Evolutionary conservation across 2,797 vertebrate species (phyloP).

Genomic region (Manis crassicaudata): DNA sequence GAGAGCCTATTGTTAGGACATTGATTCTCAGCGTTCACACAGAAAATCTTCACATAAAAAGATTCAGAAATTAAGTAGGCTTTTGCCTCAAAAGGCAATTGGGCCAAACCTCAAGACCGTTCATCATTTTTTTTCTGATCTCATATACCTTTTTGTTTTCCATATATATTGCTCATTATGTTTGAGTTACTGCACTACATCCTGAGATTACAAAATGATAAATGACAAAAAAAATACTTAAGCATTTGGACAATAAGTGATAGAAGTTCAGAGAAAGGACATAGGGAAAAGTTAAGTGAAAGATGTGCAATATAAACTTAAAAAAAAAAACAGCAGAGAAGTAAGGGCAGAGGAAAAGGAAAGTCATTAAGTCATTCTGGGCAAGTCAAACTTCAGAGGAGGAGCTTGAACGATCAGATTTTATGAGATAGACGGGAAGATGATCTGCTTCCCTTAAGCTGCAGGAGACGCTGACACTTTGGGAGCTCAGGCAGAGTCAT

Average conservation of each 20-base stretch:
- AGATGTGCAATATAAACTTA: neutral
- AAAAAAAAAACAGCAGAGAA: neutral
- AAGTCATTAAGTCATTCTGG: neutral
- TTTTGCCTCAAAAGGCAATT: neutral
- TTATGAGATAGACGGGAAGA: neutral
- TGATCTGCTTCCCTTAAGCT: neutral
- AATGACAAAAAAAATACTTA: neutral
- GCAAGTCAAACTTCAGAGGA: neutral
- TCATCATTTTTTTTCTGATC: neutral
- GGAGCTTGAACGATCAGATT: neutral
- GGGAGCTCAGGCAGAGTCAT: neutral
- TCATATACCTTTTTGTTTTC: neutral
- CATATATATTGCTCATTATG: neutral
- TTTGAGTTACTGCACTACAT: neutral
- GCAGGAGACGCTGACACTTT: accelerated
- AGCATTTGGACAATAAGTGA: neutral
- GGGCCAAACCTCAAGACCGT: neutral
- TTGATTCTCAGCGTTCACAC: neutral
- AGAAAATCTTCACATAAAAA: neutral
- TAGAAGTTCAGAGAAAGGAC: neutral
- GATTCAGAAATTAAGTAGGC: neutral
- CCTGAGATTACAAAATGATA: neutral
- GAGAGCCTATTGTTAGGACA: neutral
- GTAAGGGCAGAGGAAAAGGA: neutral
- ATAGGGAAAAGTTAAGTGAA: neutral